Evolutionary conservation across 2,888 invertebrate genomes (phyloP).

Genomic region (Myopa tessellatipennis): DNA sequence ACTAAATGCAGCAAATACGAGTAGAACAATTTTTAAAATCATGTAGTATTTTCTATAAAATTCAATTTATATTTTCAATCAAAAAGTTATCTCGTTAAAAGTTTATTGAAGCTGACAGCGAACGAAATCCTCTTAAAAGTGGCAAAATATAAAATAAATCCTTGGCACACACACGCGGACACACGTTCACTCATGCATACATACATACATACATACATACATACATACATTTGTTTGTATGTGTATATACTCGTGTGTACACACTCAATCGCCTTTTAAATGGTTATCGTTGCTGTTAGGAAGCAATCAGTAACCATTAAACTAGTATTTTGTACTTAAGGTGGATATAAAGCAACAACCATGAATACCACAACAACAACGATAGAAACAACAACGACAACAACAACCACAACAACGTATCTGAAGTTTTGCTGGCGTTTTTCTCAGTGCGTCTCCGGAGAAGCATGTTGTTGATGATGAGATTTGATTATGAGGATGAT

Average conservation of each 20-base stretch:
- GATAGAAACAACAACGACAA: not conserved
- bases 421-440: too few species aligned
- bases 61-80: too few species aligned
- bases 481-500: too few species aligned
- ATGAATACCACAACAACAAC: not conserved
- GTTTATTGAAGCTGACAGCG: too few species aligned
- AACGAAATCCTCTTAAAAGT: not conserved
- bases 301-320: slow-evolving; percentile 3
- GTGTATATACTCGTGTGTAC: too few species aligned
- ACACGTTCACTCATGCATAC: not conserved
- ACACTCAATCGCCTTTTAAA: too few species aligned
- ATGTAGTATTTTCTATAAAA: not conserved
- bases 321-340: not conserved
- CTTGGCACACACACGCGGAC: not conserved
- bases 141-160: slow-evolving; percentile 7
- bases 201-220: slow-evolving; percentile 1
- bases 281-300: not conserved
- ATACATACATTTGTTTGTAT: not conserved
- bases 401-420: too few species aligned
- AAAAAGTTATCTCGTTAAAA: too few species aligned
- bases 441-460: too few species aligned
- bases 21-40: not conserved
- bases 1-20: not conserved
- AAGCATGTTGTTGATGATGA: too few species aligned
- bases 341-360: not conserved